Evolutionary conservation across 2,797 vertebrate genomes (phyloP).

Genomic region (Sparus aurata): DNA sequence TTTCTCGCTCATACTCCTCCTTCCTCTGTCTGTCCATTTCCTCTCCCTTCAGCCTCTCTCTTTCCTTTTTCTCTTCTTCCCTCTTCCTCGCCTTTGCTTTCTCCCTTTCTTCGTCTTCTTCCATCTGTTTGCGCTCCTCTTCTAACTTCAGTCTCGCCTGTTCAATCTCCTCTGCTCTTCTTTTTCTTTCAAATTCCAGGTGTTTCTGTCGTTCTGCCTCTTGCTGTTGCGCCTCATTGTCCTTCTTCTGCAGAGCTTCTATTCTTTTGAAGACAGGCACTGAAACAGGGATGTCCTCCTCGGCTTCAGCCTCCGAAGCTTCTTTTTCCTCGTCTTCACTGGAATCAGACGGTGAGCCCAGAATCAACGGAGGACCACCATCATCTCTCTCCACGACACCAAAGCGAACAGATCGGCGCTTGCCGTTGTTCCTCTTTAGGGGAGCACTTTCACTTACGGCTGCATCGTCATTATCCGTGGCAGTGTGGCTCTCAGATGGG

Average conservation of each 20-base stretch:
- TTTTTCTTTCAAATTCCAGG: slow-evolving; percentile 56
- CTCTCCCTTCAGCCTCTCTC: slow-evolving; percentile 9
- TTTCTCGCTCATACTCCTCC: slow-evolving; percentile 42
- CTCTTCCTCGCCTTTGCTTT: slow-evolving; percentile 23
- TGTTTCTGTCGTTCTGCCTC: slow-evolving; percentile 59
- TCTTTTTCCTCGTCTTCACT: slow-evolving; percentile 61
- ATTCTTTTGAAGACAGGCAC: slow-evolving; percentile 49
- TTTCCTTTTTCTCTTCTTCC: slow-evolving; percentile 39
- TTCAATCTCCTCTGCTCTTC: slow-evolving; percentile 53
- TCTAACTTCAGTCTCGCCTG: slow-evolving; percentile 35
- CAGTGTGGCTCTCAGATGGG: slow-evolving; percentile 61
- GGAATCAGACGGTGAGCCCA: slow-evolving; percentile 69
- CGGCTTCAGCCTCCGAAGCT: slow-evolving; percentile 23
- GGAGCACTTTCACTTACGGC: slow-evolving; percentile 68
- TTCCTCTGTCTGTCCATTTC: not conserved
- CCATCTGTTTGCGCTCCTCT: slow-evolving; percentile 33
- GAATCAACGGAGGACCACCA: slow-evolving; percentile 56
- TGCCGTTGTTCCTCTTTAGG: slow-evolving; percentile 72
- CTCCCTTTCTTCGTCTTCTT: slow-evolving; percentile 32
- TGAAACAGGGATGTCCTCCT: slow-evolving; percentile 18
- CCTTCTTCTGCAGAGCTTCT: slow-evolving; percentile 41
- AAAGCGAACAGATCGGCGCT: slow-evolving; percentile 77
- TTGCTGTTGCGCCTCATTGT: slow-evolving; percentile 23
- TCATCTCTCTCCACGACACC: slow-evolving; percentile 70
- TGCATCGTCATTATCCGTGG: slow-evolving; percentile 66